Conservation (phyloP, 2,888 invertebrate genomes). For the Strigamia transsilvanica region DNA sequence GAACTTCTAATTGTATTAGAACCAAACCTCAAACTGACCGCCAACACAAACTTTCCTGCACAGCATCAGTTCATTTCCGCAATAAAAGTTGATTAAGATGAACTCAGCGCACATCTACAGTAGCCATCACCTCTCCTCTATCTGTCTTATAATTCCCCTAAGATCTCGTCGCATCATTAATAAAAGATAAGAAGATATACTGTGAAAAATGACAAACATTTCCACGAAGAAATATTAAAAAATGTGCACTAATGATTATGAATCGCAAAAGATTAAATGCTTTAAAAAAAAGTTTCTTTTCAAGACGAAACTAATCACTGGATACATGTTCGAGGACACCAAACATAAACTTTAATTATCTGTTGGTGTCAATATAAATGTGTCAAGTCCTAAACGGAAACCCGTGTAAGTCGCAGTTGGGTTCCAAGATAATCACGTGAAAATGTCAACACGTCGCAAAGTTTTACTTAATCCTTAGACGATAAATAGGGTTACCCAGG, state of each 20-base stretch:
- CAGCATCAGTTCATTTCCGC: conserved; percentile 23
- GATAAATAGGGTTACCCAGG: not conserved
- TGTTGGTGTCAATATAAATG: conserved; percentile 14
- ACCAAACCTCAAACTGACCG: conserved; percentile 30
- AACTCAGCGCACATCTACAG: not conserved
- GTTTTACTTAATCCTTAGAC: not conserved
- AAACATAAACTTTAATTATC: conserved; percentile 29
- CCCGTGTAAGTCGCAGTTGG: not conserved
- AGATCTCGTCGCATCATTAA: conserved; percentile 12
- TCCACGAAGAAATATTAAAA: not conserved
- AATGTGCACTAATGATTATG: too few species aligned
- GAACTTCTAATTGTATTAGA: not conserved
- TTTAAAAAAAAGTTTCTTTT: too few species aligned
- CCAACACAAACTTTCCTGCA: conserved; percentile 40
- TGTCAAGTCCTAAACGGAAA: conserved; percentile 41
- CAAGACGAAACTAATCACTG: not conserved
- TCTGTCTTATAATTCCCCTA: not conserved
- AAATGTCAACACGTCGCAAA: not conserved
- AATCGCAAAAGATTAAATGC: not conserved
- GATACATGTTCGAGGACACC: not conserved
- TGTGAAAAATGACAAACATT: not conserved
- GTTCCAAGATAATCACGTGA: conserved; percentile 4
- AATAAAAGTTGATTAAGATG: conserved; percentile 7
- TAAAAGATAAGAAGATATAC: not conserved
- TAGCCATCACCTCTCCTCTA: conserved; percentile 24